phyloP scores from a whole-genome alignment of 2,888 invertebrate species.

The Mamestra brassicae region DNA sequence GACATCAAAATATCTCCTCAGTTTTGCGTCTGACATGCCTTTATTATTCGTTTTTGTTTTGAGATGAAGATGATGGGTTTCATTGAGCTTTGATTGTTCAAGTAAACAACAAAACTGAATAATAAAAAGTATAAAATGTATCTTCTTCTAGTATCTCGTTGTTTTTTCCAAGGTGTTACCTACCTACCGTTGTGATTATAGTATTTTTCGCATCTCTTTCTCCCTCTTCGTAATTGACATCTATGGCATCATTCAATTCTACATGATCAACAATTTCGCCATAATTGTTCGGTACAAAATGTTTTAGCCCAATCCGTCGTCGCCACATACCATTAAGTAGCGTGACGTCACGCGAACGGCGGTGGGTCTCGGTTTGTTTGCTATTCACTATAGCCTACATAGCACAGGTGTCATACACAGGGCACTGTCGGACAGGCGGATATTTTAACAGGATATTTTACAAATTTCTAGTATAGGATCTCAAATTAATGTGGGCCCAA shows the following conservation, averaged over 20 bases:
- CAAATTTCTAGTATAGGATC: not conserved
- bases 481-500: not conserved
- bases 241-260: not conserved
- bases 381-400: constrained; percentile 37
- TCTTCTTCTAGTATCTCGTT: not conserved
- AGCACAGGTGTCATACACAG: constrained; percentile 50
- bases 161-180: too few relatives aligned
- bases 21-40: not conserved
- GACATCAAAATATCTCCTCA: not conserved
- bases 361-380: constrained; percentile 32
- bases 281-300: constrained; percentile 20
- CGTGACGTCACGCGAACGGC: not conserved
- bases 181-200: too few relatives aligned
- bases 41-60: not conserved
- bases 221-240: not conserved
- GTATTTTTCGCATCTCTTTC: too few relatives aligned
- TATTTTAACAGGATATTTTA: constrained; percentile 28
- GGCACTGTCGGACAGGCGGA: not conserved
- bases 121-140: not conserved
- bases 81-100: not conserved
- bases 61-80: not conserved
- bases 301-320: constrained; percentile 1
- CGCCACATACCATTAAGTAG: constrained; percentile 15
- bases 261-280: not conserved
- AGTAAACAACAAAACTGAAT: not conserved